Base-by-base conservation (phyloP, 2,113 vertebrate genomes). In the Hippocampus mohnikei region DNA sequence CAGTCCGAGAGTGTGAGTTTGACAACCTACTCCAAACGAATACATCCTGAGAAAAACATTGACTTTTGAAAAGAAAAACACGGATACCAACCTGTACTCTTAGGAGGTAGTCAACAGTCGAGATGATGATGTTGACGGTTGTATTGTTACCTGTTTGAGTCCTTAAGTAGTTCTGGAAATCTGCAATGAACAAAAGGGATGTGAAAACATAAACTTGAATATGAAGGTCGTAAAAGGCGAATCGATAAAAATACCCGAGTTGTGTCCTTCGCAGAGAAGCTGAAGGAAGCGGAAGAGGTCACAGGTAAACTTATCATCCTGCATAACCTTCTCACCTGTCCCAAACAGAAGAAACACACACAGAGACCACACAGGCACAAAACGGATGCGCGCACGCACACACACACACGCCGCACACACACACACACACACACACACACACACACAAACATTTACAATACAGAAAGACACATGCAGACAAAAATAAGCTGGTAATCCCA, bases 81-180 rank as follows among this genome's bases (percentile, higher is more conserved):
- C 8, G 6, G 53, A 11, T 68, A 37, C 81, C 75, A 67, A 97
- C 96, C 95, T 98, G 96, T 23, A 98, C 95, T 90, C 96, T 89
- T 73, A 98, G 89, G 41, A 98, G 93, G 80, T 98, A 98, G 90
- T 98, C 96, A 53, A 98, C 96, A 1, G 96, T 98, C 0, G 96
- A 98, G 87, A 98, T 98, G 8, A 98, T 98, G 76, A 98, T 95
- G 87, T 98, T 98, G 44, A 98, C 96, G 0, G 96, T 98, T 1
- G 94, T 98, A 78, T 98, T 98, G 88, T 98, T 98, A 73, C 96
- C 96, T 0, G 95, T 98, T 87, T 98, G 96, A 25, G 96, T 98
- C 87, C 96, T 93, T 85, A 98, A 87, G 75, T 98, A 98, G 91
- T 98, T 97, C 83, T 98, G 96, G 88, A 98, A 98, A 91, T 98